A percentile compares a stretch with the other conserved stretches of the same genome.
phyloP scores from a whole-genome alignment of 2,797 vertebrate genomes.

The Novumbra hubbsi region DNA sequence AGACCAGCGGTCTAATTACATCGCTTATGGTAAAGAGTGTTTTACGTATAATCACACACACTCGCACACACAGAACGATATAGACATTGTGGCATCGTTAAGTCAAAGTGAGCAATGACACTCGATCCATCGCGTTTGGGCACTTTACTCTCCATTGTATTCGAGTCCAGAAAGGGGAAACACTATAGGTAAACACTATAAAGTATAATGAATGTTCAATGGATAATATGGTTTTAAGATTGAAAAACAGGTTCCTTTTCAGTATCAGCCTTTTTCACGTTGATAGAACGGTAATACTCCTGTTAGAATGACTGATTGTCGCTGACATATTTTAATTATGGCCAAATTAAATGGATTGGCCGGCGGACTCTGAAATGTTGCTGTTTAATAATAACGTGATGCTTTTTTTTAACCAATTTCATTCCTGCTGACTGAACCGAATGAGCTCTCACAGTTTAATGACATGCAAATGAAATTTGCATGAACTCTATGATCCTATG shows the following conservation, averaged over 20 bases:
- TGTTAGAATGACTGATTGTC: conserved; percentile 74
- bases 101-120: conserved; percentile 48
- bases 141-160: neutral
- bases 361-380: conserved; percentile 76
- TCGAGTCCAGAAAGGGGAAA: conserved; percentile 46
- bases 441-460: conserved; percentile 77
- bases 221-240: conserved; percentile 53
- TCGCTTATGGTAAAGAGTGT: conserved; percentile 70
- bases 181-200: conserved; percentile 47
- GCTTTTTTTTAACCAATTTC: conserved; percentile 68
- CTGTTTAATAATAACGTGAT: conserved; percentile 75
- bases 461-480: conserved; percentile 79
- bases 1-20: conserved; percentile 66
- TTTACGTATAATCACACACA: conserved; percentile 25
- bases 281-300: conserved; percentile 70
- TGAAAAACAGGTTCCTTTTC: conserved; percentile 38
- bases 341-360: conserved; percentile 76
- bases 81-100: conserved; percentile 65
- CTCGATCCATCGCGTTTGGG: conserved; percentile 34
- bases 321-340: conserved; percentile 77
- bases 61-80: conserved; percentile 28
- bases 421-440: conserved; percentile 68
- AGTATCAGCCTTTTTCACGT: conserved; percentile 56
- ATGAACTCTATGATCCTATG: conserved; percentile 76
- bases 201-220: conserved; percentile 62